A percentile compares a stretch with the other conserved stretches of the same genome.
Conservation (phyloP, 2,113 vertebrate species). For the Gavia stellata region DNA sequence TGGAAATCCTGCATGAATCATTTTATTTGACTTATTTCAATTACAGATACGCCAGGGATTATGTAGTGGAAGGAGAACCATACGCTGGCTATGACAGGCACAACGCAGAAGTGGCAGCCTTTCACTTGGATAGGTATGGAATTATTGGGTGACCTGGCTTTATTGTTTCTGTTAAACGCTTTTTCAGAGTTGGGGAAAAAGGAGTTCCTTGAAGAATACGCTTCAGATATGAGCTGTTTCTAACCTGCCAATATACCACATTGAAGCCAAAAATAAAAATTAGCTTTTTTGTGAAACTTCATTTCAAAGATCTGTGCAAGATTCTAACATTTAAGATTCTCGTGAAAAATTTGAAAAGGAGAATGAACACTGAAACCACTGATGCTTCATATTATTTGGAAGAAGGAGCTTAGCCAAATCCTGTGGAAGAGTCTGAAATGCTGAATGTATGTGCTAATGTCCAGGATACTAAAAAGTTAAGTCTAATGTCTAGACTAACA, state of each 20-base stretch:
- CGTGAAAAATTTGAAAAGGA: background rate
- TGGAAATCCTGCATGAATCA: background rate
- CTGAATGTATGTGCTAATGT: background rate
- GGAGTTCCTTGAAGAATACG: background rate
- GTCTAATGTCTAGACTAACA: background rate
- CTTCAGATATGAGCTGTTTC: background rate
- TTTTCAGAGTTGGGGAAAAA: background rate
- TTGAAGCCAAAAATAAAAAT: background rate
- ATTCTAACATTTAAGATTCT: background rate
- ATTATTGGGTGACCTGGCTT: background rate
- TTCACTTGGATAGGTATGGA: slow-evolving; percentile 93
- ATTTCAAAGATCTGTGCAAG: background rate
- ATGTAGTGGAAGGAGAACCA: slow-evolving; percentile 93
- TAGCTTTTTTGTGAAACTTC: background rate
- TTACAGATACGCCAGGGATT: slow-evolving; percentile 88
- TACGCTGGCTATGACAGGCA: slow-evolving; percentile 96
- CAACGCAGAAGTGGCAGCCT: slow-evolving; percentile 96
- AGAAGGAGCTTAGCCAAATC: background rate
- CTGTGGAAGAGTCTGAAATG: background rate
- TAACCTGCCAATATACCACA: background rate
- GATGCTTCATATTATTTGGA: background rate
- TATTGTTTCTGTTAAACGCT: background rate
- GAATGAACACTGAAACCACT: background rate
- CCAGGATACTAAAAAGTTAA: background rate
- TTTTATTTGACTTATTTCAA: background rate